phyloP scores from a whole-genome alignment of 2,888 invertebrate species.

The Rotaria sp. region DNA sequence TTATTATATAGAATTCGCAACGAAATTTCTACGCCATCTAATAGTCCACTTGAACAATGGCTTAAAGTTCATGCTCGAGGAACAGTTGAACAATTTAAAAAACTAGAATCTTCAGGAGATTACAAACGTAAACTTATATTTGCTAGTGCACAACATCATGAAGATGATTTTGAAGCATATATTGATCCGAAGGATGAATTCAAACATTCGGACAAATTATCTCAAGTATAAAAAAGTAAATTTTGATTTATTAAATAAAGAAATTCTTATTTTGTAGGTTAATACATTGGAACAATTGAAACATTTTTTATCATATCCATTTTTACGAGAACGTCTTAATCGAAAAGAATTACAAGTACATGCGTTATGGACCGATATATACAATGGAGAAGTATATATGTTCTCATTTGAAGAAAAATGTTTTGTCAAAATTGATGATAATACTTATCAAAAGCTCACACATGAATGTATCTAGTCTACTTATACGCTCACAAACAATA shows the following conservation, averaged over 20 bases:
- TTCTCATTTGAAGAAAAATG: slow-evolving; percentile 78
- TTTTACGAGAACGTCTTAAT: slow-evolving; percentile 73
- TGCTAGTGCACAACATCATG: slow-evolving; percentile 57
- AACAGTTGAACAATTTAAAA: slow-evolving; percentile 62
- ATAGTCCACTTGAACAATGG: slow-evolving; percentile 83
- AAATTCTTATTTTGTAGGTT: slow-evolving; percentile 60
- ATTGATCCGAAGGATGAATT: slow-evolving; percentile 75
- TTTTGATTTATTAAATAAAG: not conserved
- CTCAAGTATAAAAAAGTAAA: slow-evolving; percentile 68
- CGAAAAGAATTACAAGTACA: slow-evolving; percentile 74
- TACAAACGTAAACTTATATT: not conserved
- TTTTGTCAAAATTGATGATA: slow-evolving; percentile 80
- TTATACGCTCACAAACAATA: too few species aligned
- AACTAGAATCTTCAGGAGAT: slow-evolving; percentile 63
- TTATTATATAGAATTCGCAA: slow-evolving; percentile 73
- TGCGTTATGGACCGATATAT: slow-evolving; percentile 94
- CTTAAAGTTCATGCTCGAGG: slow-evolving; percentile 75
- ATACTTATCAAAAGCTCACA: slow-evolving; percentile 65
- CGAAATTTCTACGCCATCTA: slow-evolving; percentile 66
- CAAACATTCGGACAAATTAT: slow-evolving; percentile 79
- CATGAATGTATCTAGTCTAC: not conserved
- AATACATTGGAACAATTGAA: slow-evolving; percentile 84
- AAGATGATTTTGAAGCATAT: slow-evolving; percentile 76
- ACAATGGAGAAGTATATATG: slow-evolving; percentile 87
- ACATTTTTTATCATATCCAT: slow-evolving; percentile 83